Evolutionary conservation across 1,140 invertebrate species (phyloP).

Genomic region (Eubasilissa regina): DNA sequence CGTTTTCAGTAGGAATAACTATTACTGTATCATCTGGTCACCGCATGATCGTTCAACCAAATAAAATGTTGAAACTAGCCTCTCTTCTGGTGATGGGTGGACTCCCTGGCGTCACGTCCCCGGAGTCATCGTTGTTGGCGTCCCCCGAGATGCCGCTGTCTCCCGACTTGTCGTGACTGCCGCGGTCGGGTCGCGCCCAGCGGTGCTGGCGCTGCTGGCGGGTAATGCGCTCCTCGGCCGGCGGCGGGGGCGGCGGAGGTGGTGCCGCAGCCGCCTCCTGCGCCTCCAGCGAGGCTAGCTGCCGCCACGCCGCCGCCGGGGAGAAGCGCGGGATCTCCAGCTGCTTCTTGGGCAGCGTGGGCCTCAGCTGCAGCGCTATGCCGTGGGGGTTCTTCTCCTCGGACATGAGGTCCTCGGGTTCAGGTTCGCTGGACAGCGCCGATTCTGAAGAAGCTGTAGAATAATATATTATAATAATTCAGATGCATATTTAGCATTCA

Average conservation of each 20-base stretch:
- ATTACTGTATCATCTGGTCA: too few relatives aligned
- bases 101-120: conserved; percentile 62
- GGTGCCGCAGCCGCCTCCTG: conserved; percentile 42
- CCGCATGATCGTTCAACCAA: background rate
- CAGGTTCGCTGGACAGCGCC: conserved; percentile 71
- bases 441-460: conserved; percentile 71
- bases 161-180: conserved; percentile 77
- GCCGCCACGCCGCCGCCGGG: conserved; percentile 86
- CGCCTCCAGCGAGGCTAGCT: conserved; percentile 72
- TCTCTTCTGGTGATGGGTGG: conserved; percentile 49
- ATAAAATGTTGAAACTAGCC: background rate
- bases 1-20: too few relatives aligned
- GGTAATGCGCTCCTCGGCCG: conserved; percentile 66
- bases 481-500: too few relatives aligned
- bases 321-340: conserved; percentile 84
- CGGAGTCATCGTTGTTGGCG: conserved; percentile 65
- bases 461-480: too few relatives aligned
- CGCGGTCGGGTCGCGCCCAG: conserved; percentile 54
- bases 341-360: conserved; percentile 84
- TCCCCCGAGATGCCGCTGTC: conserved; percentile 88
- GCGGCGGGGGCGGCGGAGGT: conserved; percentile 56
- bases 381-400: conserved; percentile 70
- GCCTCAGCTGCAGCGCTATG: conserved; percentile 81
- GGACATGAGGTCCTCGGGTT: conserved; percentile 63
- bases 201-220: conserved; percentile 23